phyloP scores from a whole-genome alignment of 2,113 vertebrate genomes.

The Galbula dea region DNA sequence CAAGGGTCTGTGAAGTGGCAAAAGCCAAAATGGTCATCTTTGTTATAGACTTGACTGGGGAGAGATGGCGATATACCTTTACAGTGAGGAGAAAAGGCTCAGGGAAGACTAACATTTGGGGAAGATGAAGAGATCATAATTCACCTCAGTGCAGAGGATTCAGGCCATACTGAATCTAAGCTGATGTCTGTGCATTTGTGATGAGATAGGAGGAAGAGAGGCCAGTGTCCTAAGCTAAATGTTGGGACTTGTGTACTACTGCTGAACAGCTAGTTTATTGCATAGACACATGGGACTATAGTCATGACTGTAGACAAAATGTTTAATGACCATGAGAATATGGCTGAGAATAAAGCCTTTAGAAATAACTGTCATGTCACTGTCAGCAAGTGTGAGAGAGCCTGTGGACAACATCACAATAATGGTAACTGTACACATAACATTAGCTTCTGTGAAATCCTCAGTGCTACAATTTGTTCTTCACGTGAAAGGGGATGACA shows the following conservation, averaged over 20 bases:
- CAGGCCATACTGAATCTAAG: neutral
- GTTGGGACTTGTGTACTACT: neutral
- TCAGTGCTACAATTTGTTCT: neutral
- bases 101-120: neutral
- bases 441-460: neutral
- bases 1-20: neutral
- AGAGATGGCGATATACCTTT: neutral
- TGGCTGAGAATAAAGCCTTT: neutral
- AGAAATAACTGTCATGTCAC: neutral
- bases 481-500: neutral
- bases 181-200: neutral
- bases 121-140: neutral
- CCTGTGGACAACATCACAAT: neutral
- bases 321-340: neutral
- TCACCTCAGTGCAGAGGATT: neutral
- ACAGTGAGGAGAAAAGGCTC: neutral
- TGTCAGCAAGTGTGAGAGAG: neutral
- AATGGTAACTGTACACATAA: neutral
- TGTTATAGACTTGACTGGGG: neutral
- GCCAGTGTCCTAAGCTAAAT: neutral
- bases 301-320: neutral
- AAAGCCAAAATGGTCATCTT: neutral
- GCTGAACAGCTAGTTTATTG: neutral
- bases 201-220: neutral
- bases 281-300: neutral